Percentiles rank a stretch among this genome's conserved stretches.
phyloP scores from a whole-genome alignment of 2,797 vertebrate genomes.

The Antennarius maculatus region DNA sequence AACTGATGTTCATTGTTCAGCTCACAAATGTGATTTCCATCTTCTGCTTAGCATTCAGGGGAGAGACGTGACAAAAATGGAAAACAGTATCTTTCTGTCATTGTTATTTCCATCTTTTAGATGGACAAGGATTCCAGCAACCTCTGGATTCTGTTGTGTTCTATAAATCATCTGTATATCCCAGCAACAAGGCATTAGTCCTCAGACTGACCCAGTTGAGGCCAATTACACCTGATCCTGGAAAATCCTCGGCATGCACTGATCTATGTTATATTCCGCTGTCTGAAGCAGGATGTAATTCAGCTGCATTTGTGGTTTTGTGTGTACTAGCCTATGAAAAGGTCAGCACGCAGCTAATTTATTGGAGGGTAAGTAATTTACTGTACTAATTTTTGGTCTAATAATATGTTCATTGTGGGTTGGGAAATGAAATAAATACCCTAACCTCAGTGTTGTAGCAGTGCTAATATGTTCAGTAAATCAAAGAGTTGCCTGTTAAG shows the following conservation, averaged over 20 bases:
- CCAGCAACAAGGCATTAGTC: slow-evolving; percentile 21
- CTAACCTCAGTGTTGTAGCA: slow-evolving; percentile 32
- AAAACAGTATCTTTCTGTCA: slow-evolving; percentile 23
- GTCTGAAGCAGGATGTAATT: slow-evolving; percentile 35
- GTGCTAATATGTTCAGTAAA: slow-evolving; percentile 38
- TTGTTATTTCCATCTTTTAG: slow-evolving; percentile 38
- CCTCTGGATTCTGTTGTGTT: slow-evolving; percentile 15
- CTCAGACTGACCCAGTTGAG: slow-evolving; percentile 19
- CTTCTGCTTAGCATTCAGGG: slow-evolving; percentile 67
- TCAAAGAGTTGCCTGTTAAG: slow-evolving; percentile 36
- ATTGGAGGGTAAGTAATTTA: slow-evolving; percentile 59
- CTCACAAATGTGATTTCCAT: slow-evolving; percentile 70
- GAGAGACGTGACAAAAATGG: slow-evolving; percentile 53
- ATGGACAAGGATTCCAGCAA: slow-evolving; percentile 29
- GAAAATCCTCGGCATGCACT: slow-evolving; percentile 33
- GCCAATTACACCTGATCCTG: slow-evolving; percentile 42
- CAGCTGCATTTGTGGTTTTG: slow-evolving; percentile 35
- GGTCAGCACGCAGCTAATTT: slow-evolving; percentile 59
- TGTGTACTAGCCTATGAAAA: slow-evolving; percentile 45
- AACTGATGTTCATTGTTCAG: slow-evolving; percentile 74
- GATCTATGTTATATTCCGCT: slow-evolving; percentile 32
- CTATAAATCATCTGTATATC: slow-evolving; percentile 11
- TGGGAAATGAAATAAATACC: slow-evolving; percentile 51
- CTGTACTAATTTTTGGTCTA: slow-evolving; percentile 51
- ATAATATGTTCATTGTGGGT: slow-evolving; percentile 48